A percentile compares a stretch with the other conserved stretches of the same genome.
Conservation (phyloP, 2,888 invertebrate species). For the Xestia rhomboidea region DNA sequence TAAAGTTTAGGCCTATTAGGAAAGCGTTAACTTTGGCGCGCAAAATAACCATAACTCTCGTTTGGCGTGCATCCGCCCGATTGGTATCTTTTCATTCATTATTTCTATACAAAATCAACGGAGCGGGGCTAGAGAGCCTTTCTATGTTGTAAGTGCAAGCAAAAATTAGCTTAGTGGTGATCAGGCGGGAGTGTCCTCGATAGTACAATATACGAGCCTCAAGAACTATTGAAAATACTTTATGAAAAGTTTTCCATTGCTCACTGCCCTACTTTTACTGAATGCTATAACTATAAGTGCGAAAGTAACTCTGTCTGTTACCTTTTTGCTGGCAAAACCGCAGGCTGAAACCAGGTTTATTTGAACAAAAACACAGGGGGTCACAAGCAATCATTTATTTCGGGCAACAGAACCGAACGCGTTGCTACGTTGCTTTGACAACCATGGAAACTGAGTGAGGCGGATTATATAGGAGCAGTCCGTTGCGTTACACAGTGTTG, state of each 20-base stretch:
- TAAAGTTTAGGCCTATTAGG: no score
- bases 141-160: no score
- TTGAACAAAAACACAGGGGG: neutral
- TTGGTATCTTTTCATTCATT: no score
- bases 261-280: neutral
- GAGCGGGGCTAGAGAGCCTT: no score
- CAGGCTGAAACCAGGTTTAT: neutral
- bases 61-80: no score
- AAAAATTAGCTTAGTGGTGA: no score
- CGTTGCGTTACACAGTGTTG: neutral
- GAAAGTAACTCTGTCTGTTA: neutral
- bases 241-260: neutral
- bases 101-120: no score
- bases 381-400: neutral
- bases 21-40: no score
- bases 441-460: neutral
- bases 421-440: conserved; percentile 2
- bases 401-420: neutral
- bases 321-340: neutral
- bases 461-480: neutral
- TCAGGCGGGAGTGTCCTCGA: no score
- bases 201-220: no score
- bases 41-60: no score
- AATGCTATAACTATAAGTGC: neutral
- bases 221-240: neutral